Base-by-base conservation (phyloP, 1,140 invertebrate species). In the Anagrus nilaparvatae region DNA sequence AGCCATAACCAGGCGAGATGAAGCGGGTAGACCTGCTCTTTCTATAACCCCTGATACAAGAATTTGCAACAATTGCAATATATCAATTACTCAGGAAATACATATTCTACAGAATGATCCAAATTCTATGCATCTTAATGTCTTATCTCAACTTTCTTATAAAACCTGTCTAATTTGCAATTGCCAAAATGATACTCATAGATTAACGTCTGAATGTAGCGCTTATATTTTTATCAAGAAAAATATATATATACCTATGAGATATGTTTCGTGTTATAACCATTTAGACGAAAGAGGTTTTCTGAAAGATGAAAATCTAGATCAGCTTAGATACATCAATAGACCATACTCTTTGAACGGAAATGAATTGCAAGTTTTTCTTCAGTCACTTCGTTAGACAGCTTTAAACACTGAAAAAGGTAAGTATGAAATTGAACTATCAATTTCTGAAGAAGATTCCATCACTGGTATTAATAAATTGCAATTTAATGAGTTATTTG, bases 151-250 rank as follows among this genome's bases (percentile, higher is more conserved):
- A 30, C 43, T 36, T 1, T 10, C 7, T 0, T 43, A 28, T 14
- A 16, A 19, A 24, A 38, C 40, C 8, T 49, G 47, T 29, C 12
- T 43, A 14, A 35, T 49, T 32, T 49, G 43, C 27, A 38, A 48
- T 27, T 33, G 21, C 17, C 17, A 2, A 18, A 3, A 16, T 13
- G n/a, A 42, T 24, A 2, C 42, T 8, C 42, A 41, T 12, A 21
- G 21, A 13, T 32, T 44, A 4, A 44, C 46, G 2, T n/a, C 27
- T 14, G 19, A 38, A 17, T 36, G 27, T 14, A 46, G 34, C 43
- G 44, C 24, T 8, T 16, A 40, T 23, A 27, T 44, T 24, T 46
- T 44, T 17, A 33, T 43, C 14, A 10, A 4, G 7, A 31, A 7
- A 23, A 33, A 43, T 33, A 46, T 43, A 16, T 43, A 25, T 21